phyloP scores from a whole-genome alignment of 2,113 vertebrate genomes.

The Athene cunicularia region DNA sequence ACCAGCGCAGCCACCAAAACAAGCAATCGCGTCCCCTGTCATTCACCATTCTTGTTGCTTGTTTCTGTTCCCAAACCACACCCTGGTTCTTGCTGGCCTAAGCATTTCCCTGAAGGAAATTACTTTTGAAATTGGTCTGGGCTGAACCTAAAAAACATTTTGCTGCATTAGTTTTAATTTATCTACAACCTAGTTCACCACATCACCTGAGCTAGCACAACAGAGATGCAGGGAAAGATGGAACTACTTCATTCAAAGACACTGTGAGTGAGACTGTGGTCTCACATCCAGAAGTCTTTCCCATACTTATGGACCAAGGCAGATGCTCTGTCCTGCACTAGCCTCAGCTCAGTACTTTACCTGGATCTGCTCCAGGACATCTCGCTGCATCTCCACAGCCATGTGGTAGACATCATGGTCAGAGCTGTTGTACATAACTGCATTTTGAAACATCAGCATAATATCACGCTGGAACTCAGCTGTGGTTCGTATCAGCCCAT shows the following conservation, averaged over 20 bases:
- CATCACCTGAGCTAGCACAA: neutral
- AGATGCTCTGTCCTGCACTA: neutral
- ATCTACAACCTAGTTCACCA: neutral
- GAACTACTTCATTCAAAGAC: neutral
- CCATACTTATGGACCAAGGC: neutral
- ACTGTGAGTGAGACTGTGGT: neutral
- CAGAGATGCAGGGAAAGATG: neutral
- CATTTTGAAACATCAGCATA: slow-evolving; percentile 99
- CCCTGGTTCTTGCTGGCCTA: slow-evolving; percentile 44
- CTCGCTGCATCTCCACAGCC: slow-evolving; percentile 98
- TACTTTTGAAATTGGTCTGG: neutral
- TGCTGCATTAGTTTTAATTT: neutral
- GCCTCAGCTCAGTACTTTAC: slow-evolving; percentile 59
- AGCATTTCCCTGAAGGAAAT: slow-evolving; percentile 44
- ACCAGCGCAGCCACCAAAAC: neutral
- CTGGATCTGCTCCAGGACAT: slow-evolving; percentile 97
- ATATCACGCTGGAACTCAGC: slow-evolving; percentile 99
- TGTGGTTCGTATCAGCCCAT: slow-evolving; percentile 94
- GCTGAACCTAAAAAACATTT: neutral
- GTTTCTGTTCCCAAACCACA: slow-evolving; percentile 48
- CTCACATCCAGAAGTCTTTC: neutral
- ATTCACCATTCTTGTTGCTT: neutral
- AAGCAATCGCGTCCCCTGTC: neutral
- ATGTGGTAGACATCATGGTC: slow-evolving; percentile 99
- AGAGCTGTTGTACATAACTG: slow-evolving; percentile 99